These are phyloP conservation scores for Picus viridis DNA, from an alignment of 2,797 vertebrate species.

Conservation along the genomic window DNA sequence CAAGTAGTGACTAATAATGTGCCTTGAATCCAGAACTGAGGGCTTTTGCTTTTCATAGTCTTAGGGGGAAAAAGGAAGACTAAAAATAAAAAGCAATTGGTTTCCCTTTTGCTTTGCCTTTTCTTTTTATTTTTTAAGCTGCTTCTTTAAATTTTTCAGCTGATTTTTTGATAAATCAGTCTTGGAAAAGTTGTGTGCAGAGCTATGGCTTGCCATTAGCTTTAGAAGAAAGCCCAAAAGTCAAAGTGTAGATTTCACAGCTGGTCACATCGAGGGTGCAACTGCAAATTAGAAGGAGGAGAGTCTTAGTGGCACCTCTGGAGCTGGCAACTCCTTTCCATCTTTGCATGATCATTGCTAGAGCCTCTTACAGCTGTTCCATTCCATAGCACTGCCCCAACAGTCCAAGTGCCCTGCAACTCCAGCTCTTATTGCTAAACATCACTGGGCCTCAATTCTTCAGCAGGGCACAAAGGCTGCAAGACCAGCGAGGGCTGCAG, in stretches of 20 bases:
- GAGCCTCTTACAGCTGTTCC: not conserved
- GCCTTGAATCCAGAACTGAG: not conserved
- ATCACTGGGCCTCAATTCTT: not conserved
- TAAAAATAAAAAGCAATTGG: too few species aligned
- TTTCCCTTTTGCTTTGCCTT: too few species aligned
- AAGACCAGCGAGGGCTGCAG: conserved; percentile 84
- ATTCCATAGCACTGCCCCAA: not conserved
- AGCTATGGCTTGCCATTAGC: not conserved
- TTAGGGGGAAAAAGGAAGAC: too few species aligned
- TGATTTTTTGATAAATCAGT: not conserved
- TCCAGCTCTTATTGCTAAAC: not conserved
- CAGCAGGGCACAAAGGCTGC: conserved; percentile 87
- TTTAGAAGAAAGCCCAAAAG: not conserved
- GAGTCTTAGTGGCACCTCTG: not conserved
- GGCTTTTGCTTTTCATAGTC: not conserved
- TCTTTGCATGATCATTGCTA: not conserved
- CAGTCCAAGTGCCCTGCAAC: not conserved
- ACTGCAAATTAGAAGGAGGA: not conserved
- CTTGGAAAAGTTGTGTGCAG: not conserved
- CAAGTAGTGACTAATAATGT: not conserved
- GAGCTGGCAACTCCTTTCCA: not conserved
- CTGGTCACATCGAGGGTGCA: rapidly evolving
- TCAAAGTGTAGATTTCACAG: not conserved
- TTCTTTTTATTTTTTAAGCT: not conserved
- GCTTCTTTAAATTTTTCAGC: not conserved